These are phyloP conservation scores for Phocoena sinus DNA, from an alignment of 2,113 vertebrate genomes.

Conservation along the genomic window DNA sequence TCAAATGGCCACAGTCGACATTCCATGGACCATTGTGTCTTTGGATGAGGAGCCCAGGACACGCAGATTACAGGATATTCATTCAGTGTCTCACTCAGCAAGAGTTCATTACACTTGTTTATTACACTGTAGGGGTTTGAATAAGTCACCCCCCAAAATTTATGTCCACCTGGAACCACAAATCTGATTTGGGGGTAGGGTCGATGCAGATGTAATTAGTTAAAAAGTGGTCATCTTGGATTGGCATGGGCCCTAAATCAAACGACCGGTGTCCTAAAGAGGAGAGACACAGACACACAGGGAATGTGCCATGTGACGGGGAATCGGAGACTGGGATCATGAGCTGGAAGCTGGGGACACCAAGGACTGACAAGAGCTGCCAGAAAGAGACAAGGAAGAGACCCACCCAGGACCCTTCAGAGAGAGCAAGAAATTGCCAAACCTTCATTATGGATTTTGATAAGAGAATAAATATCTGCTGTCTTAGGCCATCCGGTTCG, in stretches of 20 bases:
- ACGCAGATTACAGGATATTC: too few species aligned
- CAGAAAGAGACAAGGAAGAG: neutral
- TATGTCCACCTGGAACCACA: neutral
- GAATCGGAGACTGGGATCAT: neutral
- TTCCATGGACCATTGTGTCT: neutral
- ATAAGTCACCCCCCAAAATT: neutral
- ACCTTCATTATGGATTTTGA: neutral
- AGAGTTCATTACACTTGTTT: too few species aligned
- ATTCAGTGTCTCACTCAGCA: too few species aligned
- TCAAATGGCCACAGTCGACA: accelerated
- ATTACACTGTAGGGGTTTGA: neutral
- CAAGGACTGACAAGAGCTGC: accelerated
- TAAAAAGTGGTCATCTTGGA: neutral
- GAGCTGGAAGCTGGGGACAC: too few species aligned
- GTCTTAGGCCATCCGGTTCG: neutral
- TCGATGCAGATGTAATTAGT: neutral
- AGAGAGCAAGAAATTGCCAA: neutral
- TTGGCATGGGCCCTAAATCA: neutral
- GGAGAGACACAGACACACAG: neutral
- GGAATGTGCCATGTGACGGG: accelerated
- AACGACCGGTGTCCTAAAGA: neutral
- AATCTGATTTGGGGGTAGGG: neutral
- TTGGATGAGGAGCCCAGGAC: neutral
- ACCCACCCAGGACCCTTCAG: neutral
- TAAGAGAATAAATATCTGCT: neutral